Conservation (phyloP, 2,888 invertebrate genomes). For the Caenorhabditis sp. region DNA sequence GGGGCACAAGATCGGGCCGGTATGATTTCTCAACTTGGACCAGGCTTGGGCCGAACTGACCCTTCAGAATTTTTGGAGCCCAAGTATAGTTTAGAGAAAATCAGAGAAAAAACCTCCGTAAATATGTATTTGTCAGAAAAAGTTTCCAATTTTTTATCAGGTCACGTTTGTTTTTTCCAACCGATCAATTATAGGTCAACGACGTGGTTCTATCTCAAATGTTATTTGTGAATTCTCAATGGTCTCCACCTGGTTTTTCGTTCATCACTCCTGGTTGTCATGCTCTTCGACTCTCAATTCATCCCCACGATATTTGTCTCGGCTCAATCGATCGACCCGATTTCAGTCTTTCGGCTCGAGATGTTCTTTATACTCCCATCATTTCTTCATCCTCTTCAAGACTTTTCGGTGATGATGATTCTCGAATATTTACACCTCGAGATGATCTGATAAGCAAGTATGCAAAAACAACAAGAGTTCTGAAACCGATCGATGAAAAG, state of each 20-base stretch:
- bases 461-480: constrained; percentile 13
- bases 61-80: too few species aligned
- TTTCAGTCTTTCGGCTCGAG: constrained; percentile 22
- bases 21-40: too few species aligned
- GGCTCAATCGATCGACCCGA: constrained; percentile 9
- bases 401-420: not conserved
- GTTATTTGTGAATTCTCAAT: constrained; percentile 37
- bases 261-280: constrained; percentile 28
- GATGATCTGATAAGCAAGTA: constrained; percentile 25
- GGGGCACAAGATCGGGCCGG: too few species aligned
- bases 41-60: too few species aligned
- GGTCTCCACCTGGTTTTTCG: constrained; percentile 38
- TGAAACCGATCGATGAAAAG: constrained; percentile 28
- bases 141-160: not conserved
- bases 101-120: too few species aligned
- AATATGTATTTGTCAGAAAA: too few species aligned
- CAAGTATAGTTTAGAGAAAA: too few species aligned
- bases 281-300: constrained; percentile 32
- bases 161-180: not conserved
- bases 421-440: not conserved
- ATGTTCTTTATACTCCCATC: constrained; percentile 20
- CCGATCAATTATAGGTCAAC: constrained; percentile 12
- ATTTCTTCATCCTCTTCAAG: constrained; percentile 4
- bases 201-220: constrained; percentile 30
- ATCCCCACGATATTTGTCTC: constrained; percentile 36